Percentiles rank a stretch among this genome's conserved stretches.
Conservation (phyloP, 2,888 invertebrate genomes). For the Oligia latruncula region DNA sequence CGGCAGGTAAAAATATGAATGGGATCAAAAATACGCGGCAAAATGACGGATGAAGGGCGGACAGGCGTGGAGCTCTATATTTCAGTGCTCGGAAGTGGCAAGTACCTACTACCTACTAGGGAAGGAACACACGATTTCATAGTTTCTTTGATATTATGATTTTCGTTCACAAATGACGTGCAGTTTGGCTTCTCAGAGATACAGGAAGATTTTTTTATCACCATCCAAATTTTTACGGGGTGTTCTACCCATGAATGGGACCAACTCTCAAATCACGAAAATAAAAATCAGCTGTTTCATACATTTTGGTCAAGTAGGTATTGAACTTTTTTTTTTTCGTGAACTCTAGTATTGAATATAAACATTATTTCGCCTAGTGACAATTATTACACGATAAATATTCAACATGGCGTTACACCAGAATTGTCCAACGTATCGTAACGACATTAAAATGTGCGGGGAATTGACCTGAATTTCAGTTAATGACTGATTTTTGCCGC, state of each 20-base stretch:
- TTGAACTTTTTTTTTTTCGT: no score
- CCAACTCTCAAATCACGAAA: no score
- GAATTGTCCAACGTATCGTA: background rate
- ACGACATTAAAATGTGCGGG: conserved; percentile 33
- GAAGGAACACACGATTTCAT: background rate
- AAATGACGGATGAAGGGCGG: conserved; percentile 25
- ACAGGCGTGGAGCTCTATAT: conserved; percentile 13
- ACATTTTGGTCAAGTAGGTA: no score
- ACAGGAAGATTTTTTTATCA: no score
- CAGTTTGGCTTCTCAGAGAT: background rate
- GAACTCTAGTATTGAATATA: background rate
- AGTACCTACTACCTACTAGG: no score
- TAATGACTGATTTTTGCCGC: conserved; percentile 24
- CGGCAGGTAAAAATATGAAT: conserved; percentile 53
- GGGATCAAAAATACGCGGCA: conserved; percentile 31
- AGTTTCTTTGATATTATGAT: background rate
- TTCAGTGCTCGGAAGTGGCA: background rate
- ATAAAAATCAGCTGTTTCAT: no score
- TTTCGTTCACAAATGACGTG: background rate
- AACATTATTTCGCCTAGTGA: background rate
- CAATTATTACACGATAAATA: conserved; percentile 3
- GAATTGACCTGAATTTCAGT: conserved; percentile 39
- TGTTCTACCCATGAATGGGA: no score
- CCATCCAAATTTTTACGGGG: no score
- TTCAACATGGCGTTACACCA: conserved; percentile 14